Evolutionary conservation across 2,113 vertebrate genomes (phyloP), one percentile per base, ranked within the genome.

Genomic region (Haemorhous mexicanus): DNA sequence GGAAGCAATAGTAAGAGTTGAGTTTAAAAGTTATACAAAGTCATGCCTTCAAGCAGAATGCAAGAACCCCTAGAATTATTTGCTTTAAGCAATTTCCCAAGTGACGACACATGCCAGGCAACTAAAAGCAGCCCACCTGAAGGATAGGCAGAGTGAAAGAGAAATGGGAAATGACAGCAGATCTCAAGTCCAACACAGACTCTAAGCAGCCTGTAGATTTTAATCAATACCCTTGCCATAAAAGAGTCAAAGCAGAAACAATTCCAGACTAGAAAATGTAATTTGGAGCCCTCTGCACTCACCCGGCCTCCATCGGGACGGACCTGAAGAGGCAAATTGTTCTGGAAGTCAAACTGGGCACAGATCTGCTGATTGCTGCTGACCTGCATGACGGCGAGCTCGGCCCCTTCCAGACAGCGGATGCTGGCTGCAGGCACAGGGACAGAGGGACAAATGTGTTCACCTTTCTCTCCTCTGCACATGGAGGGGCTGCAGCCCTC

Each of bases 371-470:
- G 95, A 2, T 98, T 98, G 90, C 80, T 98, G 89, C 32, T 97
- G 89, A 97, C 67, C 47, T 98, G 97, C 82, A 98, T 89, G 74
- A 98, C 78, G 4, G 97, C 91, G 28, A 98, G 66, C 92, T 98
- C 97, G 5, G 91, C 97, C 4, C 98, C 98, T 35, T 64, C 55
- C 8, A 98, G 96, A 17, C 17, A 88, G 28, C 55, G 95, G 90
- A 98, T 92, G 76, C 98, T 98, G 86, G 97, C 98, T 98, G 94
- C 15, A 62, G 76, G 84, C 30, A 77, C 43, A 89, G 47, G 13
- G 53, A 72, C 23, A 83, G 39, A 83, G 46, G 70, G 24, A 89
- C 20, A 27, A n/a, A n/a, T n/a, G n/a, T 1, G 26, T 4, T 37
- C 66, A 28, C 33, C 13, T n/a, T 47, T 23, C 62, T n/a, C 37